Evolutionary conservation across 2,888 invertebrate species (phyloP), one percentile per base, ranked within the genome.

Genomic region (Nomada lathburiana): DNA sequence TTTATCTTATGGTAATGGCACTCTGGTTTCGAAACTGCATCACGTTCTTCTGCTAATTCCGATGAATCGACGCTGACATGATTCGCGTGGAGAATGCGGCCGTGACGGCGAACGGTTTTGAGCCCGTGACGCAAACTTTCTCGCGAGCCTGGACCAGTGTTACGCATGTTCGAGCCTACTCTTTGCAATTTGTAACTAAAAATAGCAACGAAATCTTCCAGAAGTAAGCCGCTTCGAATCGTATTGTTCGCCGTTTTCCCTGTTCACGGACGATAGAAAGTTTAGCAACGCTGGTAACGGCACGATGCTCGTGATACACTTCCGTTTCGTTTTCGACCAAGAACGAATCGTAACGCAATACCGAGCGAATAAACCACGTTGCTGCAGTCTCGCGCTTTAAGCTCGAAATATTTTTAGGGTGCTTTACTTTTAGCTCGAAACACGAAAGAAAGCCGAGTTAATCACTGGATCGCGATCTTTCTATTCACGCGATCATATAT

Each of bases 401-500:
- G 89, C 89, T 89, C 83, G 89, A 86, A 83, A 89, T 91, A 92
- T 92, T 92, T 91, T 91, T 91, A 91, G 91, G 85, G 73, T 75
- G 75, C 83, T 85, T 86, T 87, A 85, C 89, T 91, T 91, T 91
- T 90, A 90, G 90, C 87, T 87, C 18, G 77, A 20, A 80, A 77
- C 79, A 82, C 88, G 85, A 90, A 53, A 90, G 90, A 87, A 89
- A 89, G 83, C 88, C 47, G 91, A 91, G 84, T 89, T 88, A 69
- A 89, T 90, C 71, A 69, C 69, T 57, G 16, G 23, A 26, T 70
- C 36, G 5, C 23, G 20, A 26, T 53, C 16, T 29, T 42, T 62
- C 42, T 65, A 57, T 70, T 50, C 62, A 26, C 29, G 20, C 23
- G 44, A 20, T 20, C 50, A 1, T 20, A n/a, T 20, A 2, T 29